These are phyloP conservation scores for Rana temporaria DNA, from an alignment of 2,113 vertebrate genomes.

Conservation along the genomic window DNA sequence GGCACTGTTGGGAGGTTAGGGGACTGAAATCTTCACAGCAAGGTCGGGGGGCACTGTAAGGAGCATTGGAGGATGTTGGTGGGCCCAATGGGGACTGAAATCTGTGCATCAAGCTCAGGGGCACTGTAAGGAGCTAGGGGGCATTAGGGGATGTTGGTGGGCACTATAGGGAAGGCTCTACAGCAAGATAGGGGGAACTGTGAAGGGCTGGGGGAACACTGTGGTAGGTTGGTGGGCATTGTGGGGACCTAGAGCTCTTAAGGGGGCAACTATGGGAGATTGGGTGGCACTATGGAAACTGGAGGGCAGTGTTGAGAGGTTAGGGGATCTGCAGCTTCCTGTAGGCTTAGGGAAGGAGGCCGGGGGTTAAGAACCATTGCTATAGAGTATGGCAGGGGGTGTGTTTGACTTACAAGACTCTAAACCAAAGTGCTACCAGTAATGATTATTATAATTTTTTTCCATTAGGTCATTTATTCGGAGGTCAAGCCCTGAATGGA, in stretches of 20 bases:
- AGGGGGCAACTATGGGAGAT: no score
- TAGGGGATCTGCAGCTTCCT: background rate
- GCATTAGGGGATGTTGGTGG: no score
- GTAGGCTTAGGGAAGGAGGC: background rate
- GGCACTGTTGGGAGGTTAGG: background rate
- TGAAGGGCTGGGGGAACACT: background rate
- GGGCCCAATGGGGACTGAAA: background rate
- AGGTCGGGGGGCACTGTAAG: background rate
- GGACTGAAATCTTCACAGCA: background rate
- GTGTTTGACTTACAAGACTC: background rate
- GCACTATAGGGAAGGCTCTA: no score
- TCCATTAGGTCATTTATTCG: no score
- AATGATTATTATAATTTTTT: no score
- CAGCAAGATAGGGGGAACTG: no score
- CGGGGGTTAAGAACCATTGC: background rate
- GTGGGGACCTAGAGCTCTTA: background rate
- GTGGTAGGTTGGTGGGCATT: background rate
- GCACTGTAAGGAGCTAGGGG: no score
- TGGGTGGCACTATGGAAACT: background rate
- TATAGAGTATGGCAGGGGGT: background rate
- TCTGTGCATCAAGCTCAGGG: background rate
- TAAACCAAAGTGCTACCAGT: no score
- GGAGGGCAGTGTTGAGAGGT: background rate
- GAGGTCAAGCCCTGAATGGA: no score
- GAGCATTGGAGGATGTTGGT: background rate